A percentile compares a stretch with the other conserved stretches of the same genome.
Evolutionary conservation across 1,140 invertebrate genomes (phyloP).

Genomic region (Panagrolaimus sp.): DNA sequence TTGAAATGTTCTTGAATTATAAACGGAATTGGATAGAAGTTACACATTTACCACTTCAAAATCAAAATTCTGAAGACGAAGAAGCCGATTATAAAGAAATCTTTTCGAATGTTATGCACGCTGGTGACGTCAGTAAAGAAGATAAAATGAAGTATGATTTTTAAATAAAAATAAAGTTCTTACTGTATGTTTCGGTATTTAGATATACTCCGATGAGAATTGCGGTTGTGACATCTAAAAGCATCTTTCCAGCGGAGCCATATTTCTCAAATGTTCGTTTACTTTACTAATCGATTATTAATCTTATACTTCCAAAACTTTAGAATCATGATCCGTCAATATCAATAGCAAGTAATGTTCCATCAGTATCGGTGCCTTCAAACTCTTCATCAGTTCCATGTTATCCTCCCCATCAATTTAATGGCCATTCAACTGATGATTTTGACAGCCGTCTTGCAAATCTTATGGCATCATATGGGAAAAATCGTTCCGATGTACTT

Average conservation of each 20-base stretch:
- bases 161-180: constrained; percentile 18
- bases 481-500: not conserved
- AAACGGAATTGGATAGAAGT: constrained; percentile 38
- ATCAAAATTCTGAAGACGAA: constrained; percentile 7
- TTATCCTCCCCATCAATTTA: not conserved
- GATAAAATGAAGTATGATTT: constrained; percentile 39
- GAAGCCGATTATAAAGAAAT: constrained; percentile 33
- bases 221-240: constrained; percentile 48
- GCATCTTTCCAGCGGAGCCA: too few relatives aligned
- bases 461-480: constrained; percentile 12
- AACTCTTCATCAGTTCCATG: not conserved
- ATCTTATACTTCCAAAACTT: too few relatives aligned
- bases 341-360: not conserved
- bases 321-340: too few relatives aligned
- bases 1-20: constrained; percentile 45
- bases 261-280: too few relatives aligned
- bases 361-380: not conserved
- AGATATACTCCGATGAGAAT: constrained; percentile 48
- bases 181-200: not conserved
- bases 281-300: too few relatives aligned
- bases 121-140: constrained; percentile 33
- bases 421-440: not conserved
- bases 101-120: constrained; percentile 40
- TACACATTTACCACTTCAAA: constrained; percentile 23
- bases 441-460: constrained; percentile 1